Conservation (phyloP, 1,140 invertebrate genomes). For the Ceratosolen fusciceps region DNA sequence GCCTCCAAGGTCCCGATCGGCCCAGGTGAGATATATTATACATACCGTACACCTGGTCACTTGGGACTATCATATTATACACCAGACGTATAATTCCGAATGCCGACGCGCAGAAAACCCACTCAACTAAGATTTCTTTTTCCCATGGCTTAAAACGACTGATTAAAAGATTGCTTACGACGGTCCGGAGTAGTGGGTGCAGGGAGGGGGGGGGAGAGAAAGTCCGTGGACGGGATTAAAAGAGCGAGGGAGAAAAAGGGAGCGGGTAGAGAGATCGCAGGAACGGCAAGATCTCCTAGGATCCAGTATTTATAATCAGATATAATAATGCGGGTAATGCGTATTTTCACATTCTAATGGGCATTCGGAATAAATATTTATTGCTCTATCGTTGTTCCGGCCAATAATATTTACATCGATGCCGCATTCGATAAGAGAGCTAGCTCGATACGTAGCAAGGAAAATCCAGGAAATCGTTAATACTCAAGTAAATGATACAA, state of each 20-base stretch:
- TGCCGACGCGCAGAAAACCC: neutral
- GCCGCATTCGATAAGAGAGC: too few relatives aligned
- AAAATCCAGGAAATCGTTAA: too few relatives aligned
- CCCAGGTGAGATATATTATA: neutral
- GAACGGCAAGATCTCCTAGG: conserved; percentile 1
- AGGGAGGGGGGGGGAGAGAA: too few relatives aligned
- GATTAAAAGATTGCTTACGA: too few relatives aligned
- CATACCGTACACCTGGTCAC: neutral
- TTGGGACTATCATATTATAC: conserved; percentile 13
- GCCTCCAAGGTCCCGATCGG: neutral
- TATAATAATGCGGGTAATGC: conserved; percentile 5
- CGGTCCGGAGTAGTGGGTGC: too few relatives aligned
- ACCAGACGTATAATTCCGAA: conserved; percentile 32
- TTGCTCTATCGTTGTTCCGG: neutral
- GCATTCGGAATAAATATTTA: neutral
- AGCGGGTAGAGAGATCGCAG: neutral
- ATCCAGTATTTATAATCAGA: neutral
- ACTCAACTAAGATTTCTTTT: conserved; percentile 43
- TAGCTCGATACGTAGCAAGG: too few relatives aligned
- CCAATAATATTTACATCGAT: neutral
- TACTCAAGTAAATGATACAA: too few relatives aligned
- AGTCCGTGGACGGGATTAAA: too few relatives aligned
- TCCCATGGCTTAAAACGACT: conserved; percentile 3
- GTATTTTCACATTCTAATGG: neutral
- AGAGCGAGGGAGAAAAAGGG: neutral